Percentiles rank a stretch among this genome's conserved stretches.
These are phyloP conservation scores for Trichopoda pennipes DNA, from an alignment of 2,888 invertebrate species.

Conservation along the genomic window DNA sequence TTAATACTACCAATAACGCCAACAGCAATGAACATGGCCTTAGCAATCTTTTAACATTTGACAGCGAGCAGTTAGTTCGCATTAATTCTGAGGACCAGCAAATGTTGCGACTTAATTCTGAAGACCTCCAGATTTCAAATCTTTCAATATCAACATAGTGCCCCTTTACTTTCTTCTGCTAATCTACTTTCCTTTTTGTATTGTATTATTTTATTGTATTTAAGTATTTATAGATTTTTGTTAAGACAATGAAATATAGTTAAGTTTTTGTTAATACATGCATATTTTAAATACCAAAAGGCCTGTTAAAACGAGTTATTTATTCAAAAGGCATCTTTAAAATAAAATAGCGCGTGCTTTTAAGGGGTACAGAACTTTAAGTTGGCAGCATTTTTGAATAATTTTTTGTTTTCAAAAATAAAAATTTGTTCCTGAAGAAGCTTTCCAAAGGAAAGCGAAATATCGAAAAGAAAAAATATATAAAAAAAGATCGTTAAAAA, in stretches of 20 bases:
- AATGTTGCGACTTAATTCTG: constrained; percentile 81
- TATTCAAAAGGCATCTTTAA: too few relatives aligned
- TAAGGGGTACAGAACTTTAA: too few relatives aligned
- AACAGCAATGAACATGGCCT: constrained; percentile 75
- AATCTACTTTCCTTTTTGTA: not conserved
- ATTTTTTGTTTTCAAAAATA: too few relatives aligned
- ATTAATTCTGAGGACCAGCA: constrained; percentile 82
- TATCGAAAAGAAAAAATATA: too few relatives aligned
- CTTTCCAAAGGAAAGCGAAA: too few relatives aligned
- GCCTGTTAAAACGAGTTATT: too few relatives aligned
- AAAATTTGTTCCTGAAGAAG: too few relatives aligned
- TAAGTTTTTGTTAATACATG: too few relatives aligned
- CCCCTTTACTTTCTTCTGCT: not conserved
- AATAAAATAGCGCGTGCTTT: too few relatives aligned
- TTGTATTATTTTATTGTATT: not conserved
- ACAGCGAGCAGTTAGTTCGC: constrained; percentile 81
- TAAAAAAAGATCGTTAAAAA: too few relatives aligned
- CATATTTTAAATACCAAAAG: too few relatives aligned
- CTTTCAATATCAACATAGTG: constrained; percentile 80
- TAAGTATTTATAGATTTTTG: constrained; percentile 39
- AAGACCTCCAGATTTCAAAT: constrained; percentile 82
- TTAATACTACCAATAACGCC: constrained; percentile 31
- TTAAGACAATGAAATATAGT: constrained; percentile 17
- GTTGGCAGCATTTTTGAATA: too few relatives aligned
- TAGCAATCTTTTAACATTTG: constrained; percentile 81